Percentiles rank a stretch among this genome's conserved stretches.
Conservation (phyloP, 53 echinoderm and acorn worm genomes). For the Apostichopus leukothele region DNA sequence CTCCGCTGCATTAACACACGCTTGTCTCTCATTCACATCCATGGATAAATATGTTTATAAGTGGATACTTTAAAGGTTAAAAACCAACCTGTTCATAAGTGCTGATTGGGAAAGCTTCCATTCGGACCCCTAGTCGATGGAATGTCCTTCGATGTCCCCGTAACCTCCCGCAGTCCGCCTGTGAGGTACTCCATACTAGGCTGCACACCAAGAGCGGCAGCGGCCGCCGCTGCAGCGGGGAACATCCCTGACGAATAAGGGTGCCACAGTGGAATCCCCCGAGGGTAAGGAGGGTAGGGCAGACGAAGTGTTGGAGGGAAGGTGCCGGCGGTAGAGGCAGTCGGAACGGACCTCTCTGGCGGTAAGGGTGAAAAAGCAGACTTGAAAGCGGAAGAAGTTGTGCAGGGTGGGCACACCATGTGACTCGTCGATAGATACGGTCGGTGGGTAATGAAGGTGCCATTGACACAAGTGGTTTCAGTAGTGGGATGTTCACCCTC, state of each 20-base stretch:
- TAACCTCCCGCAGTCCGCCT: slow-evolving; percentile 54
- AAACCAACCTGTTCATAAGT: slow-evolving; percentile 31
- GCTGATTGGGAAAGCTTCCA: slow-evolving; percentile 74
- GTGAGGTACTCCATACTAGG: slow-evolving; percentile 80
- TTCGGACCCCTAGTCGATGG: slow-evolving; percentile 67
- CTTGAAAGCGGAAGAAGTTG: slow-evolving; percentile 76
- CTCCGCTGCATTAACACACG: too few relatives aligned
- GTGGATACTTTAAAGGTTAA: background rate
- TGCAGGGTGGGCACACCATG: slow-evolving; percentile 52
- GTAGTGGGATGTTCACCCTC: slow-evolving; percentile 37
- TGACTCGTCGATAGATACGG: slow-evolving; percentile 77
- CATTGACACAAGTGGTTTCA: slow-evolving; percentile 40
- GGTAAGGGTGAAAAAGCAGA: slow-evolving; percentile 96
- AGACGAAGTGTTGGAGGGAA: slow-evolving; percentile 78
- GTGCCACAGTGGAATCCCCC: slow-evolving; percentile 92
- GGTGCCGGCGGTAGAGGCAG: slow-evolving; percentile 61
- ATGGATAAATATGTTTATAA: too few relatives aligned
- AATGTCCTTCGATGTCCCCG: slow-evolving; percentile 40
- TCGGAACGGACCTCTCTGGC: slow-evolving; percentile 61
- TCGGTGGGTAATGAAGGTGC: slow-evolving; percentile 76
- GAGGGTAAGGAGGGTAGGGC: slow-evolving; percentile 89
- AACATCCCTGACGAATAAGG: slow-evolving; percentile 91
- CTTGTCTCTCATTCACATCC: too few relatives aligned
- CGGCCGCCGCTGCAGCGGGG: slow-evolving; percentile 62
- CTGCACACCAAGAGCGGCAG: slow-evolving; percentile 75